Evolutionary conservation across 2,113 vertebrate species (phyloP), one percentile per base, ranked within the genome.

Genomic region (Tichodroma muraria): DNA sequence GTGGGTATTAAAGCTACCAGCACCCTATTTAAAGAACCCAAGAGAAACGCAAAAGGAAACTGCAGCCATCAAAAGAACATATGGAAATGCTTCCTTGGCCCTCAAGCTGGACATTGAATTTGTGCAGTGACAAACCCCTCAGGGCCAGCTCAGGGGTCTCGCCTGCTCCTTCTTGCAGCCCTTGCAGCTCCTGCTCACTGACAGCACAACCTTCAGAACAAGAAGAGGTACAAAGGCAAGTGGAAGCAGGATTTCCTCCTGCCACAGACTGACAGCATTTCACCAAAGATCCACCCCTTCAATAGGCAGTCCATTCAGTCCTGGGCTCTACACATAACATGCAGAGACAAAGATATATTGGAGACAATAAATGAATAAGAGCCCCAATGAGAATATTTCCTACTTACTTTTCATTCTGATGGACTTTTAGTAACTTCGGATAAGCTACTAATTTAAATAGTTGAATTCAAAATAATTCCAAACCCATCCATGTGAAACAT

Each of bases 181-280:
- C 44, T 7, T 70, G 45, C 52, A 66, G 56, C 73, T 75, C 75
- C 65, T 81, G 31, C 78, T 82, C 73, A 31, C 37, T 2, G 2
- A 28, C 52, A 81, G 61, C 69, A 84, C 35, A 40, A 15, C 52
- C 49, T 53, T 59, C 47, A 59, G 31, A 84, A 30, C 25, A 42
- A 28, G 35, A 28, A 87, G 75, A 69, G 25, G 16, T 45, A 65
- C 68, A 92, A 85, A 66, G 56, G 66, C 5, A 3, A 83, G 42
- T 72, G 59, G 75, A 88, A 83, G 80, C 71, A 66, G 79, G 82
- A 95, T 94, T 90, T 95, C 82, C 85, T 88, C 27, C 73, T 66
- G 27, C 47, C 73, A 78, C 68, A 86, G 22, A 60, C 27, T 84
- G n/a, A n/a, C n/a, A 5, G 38, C 27, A 44, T 23, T 45, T 27